These are phyloP conservation scores for Uropsilus gracilis DNA, from an alignment of 2,113 vertebrate genomes.

Conservation along the genomic window DNA sequence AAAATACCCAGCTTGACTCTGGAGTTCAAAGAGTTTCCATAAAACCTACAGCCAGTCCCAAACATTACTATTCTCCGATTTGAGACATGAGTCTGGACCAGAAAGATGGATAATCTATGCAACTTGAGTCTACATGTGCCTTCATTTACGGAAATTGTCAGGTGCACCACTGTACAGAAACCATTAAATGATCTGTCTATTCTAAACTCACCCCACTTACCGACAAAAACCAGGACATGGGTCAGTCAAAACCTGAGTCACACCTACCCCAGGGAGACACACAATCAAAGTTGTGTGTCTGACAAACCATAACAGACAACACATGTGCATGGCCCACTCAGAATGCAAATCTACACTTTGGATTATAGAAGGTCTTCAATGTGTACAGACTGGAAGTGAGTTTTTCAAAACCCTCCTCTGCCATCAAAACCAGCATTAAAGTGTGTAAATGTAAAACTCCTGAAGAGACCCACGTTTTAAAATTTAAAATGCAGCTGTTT, in stretches of 20 bases:
- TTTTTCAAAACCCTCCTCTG: neutral
- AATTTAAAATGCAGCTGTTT: conserved; percentile 40
- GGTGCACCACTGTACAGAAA: conserved; percentile 7
- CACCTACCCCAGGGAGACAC: no score
- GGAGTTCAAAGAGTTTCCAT: neutral
- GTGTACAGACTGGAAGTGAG: neutral
- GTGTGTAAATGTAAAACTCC: neutral
- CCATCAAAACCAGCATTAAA: neutral
- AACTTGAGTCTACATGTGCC: neutral
- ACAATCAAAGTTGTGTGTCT: no score
- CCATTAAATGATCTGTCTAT: conserved; percentile 52
- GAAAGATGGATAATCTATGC: neutral
- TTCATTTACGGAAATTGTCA: neutral
- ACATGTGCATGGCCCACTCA: conserved; percentile 5
- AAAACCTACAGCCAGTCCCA: neutral
- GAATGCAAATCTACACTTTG: neutral
- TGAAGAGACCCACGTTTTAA: neutral
- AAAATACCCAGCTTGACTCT: neutral
- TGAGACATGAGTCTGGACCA: neutral
- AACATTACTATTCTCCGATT: neutral
- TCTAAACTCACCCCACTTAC: conserved; percentile 47
- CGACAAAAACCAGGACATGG: conserved; percentile 63
- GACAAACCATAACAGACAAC: neutral
- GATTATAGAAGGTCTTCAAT: neutral
- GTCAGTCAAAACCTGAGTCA: conserved; percentile 52